Base-by-base conservation (phyloP, 2,888 invertebrate species). In the Lasioglossum lativentre region DNA sequence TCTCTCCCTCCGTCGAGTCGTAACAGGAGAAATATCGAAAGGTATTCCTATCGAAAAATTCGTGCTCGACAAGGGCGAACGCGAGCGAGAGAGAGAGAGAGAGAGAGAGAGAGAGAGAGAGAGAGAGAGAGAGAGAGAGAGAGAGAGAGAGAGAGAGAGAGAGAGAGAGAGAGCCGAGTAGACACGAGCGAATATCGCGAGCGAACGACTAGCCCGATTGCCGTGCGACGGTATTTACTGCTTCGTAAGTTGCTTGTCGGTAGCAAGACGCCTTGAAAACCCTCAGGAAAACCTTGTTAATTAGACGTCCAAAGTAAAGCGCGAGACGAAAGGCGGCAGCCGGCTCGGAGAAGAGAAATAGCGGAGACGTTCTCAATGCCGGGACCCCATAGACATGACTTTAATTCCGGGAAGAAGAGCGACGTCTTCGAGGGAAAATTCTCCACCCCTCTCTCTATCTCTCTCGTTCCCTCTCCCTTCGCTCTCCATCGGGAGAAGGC, bases 241-340 rank as follows among this genome's bases (percentile, higher is more conserved):
- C 76, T 42, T 78, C 77, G 83, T 72, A 40, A 74, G 78, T 83
- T 52, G 40, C 73, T 77, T 85, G 88, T 82, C 75, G 75, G 79
- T 72, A 42, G 52, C 78, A 59, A 76, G 89, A 68, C 72, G 77
- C 66, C 82, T 77, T 72, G 78, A 82, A 86, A 75, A 89, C 68
- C 71, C 83, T 66, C 80, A 59, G 88, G 85, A 88, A 86, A 89
- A 89, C 72, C 88, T 80, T 86, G 90, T 89, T 90, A 90, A 90
- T 90, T 90, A 90, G 89, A 90, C 77, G 84, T 88, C 88, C 88
- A 72, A 82, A 83, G 82, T 89, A 74, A 88, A 89, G 75, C 84
- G 83, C 80, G 78, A 80, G 86, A 85, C 88, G 75, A 56, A 75
- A 85, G 83, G 88, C 72, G 42, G 78, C 56, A 72, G 42, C 71